These are phyloP conservation scores for Drosophila demipolita DNA, from an alignment of 2,888 invertebrate genomes.

Conservation along the genomic window DNA sequence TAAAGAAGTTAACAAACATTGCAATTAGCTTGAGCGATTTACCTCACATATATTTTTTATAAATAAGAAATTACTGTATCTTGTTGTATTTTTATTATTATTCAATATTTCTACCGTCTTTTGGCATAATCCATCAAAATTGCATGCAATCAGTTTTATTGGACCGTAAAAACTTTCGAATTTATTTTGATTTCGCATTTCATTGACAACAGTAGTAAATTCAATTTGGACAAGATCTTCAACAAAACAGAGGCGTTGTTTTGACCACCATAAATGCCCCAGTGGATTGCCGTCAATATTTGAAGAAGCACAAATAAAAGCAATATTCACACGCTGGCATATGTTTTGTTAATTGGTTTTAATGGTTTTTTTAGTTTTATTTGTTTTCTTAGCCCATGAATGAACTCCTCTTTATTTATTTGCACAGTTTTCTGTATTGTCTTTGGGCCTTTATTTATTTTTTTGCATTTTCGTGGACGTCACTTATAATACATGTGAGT, in stretches of 20 bases:
- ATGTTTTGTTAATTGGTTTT: conserved; percentile 27
- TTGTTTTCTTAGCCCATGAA: conserved; percentile 44
- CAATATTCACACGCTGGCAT: conserved; percentile 64
- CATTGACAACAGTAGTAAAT: conserved; percentile 28
- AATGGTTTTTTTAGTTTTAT: conserved; percentile 17
- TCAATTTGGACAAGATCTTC: conserved; percentile 28
- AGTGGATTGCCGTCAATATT: conserved; percentile 15
- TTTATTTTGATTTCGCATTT: conserved; percentile 31
- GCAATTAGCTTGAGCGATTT: neutral
- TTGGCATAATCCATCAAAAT: conserved; percentile 3
- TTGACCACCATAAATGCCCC: conserved; percentile 46
- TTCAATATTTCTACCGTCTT: neutral
- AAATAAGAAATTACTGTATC: neutral
- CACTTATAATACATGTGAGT: conserved; percentile 56
- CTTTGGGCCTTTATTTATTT: conserved; percentile 11
- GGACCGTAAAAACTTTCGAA: conserved; percentile 40
- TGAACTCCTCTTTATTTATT: conserved; percentile 51
- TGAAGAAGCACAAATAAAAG: conserved; percentile 8
- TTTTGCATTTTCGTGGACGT: conserved; percentile 51
- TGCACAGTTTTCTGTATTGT: conserved; percentile 36
- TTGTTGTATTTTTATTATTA: neutral
- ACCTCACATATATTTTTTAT: too few relatives aligned
- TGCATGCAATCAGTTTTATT: conserved; percentile 11
- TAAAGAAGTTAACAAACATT: neutral
- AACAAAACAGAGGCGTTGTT: conserved; percentile 66